phyloP scores from a whole-genome alignment of 2,888 invertebrate genomes.

The Amblyjoppa proteus region DNA sequence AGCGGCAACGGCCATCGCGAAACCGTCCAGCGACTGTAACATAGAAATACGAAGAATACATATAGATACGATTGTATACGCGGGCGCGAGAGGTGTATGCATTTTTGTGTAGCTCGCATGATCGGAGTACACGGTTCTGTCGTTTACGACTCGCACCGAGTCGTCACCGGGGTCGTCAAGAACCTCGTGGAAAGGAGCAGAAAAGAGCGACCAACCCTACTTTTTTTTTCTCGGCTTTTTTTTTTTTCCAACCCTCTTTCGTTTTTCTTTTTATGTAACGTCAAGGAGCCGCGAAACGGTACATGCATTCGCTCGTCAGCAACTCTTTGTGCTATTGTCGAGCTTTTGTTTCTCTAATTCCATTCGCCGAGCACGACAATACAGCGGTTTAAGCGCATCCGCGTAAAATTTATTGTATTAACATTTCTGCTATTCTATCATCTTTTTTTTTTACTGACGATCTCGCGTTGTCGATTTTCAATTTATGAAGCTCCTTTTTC shows the following conservation, averaged over 20 bases:
- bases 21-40: slow-evolving; percentile 97
- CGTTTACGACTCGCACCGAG: slow-evolving; percentile 62
- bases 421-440: slow-evolving; percentile 8
- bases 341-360: slow-evolving; percentile 44
- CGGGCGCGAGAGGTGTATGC: slow-evolving; percentile 2
- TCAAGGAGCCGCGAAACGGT: slow-evolving; percentile 47
- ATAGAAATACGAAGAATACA: slow-evolving; percentile 75
- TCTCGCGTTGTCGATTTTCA: background rate
- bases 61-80: slow-evolving; percentile 63
- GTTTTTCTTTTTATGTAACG: slow-evolving; percentile 21
- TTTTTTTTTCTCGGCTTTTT: slow-evolving; percentile 3
- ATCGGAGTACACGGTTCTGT: slow-evolving; percentile 41
- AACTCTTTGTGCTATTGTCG: slow-evolving; percentile 9
- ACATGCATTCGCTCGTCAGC: slow-evolving; percentile 32
- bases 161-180: slow-evolving; percentile 52
- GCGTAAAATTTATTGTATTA: slow-evolving; percentile 1
- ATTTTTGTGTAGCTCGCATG: slow-evolving; percentile 19
- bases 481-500: background rate
- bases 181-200: slow-evolving; percentile 51
- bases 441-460: background rate
- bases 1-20: slow-evolving; percentile 97
- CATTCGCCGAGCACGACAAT: slow-evolving; percentile 5
- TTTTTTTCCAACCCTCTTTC: background rate
- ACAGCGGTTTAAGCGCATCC: background rate
- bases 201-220: slow-evolving; percentile 13